Base-by-base conservation (phyloP, 2,888 invertebrate genomes). In the Rotaria magnacalcarata region DNA sequence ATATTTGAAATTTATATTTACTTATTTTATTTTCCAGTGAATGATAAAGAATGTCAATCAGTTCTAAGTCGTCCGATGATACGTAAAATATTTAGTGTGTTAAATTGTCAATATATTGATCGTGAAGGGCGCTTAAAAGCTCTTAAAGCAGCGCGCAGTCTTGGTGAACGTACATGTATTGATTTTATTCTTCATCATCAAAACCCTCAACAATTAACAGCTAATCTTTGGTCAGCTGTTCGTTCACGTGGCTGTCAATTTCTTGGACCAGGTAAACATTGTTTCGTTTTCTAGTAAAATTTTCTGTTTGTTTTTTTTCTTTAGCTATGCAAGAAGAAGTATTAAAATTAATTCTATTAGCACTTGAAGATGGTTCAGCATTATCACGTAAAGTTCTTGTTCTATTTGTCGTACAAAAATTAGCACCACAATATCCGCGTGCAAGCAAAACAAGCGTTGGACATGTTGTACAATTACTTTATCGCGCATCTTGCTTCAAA, bases 401-500 rank as follows among this genome's bases (percentile, higher is more conserved):
- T 88, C 96, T 98, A 95, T 99, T 97, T 93, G 97, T 98, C 84
- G 97, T 99, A 87, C 97, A 98, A 92, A 93, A 96, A 89, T 92
- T 99, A 88, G 95, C 96, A 91, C 89, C 89, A 8, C 91, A 91
- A 87, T 92, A 91, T 88, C 96, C 97, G 84, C 96, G 96, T 91
- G 97, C 97, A 87, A 97, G 97, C 41, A 99, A 99, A 93, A 99
- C 98, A 54, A 96, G 96, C 90, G 97, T 99, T 90, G 98, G 98
- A 21, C 98, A 99, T 92, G 98, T 99, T 84, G 97, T 99, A 86
- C 99, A 99, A 91, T 93, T 99, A 85, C 93, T 99, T 50, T 99
- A 99, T 91, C 93, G 98, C 89, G 98, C 98, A 85, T 97, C 97
- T 87, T 98, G 98, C 92, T 99, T 99, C 92, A 97, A 96, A 93